Evolutionary conservation across 2,113 vertebrate species (phyloP).

Genomic region (Physeter macrocephalus): DNA sequence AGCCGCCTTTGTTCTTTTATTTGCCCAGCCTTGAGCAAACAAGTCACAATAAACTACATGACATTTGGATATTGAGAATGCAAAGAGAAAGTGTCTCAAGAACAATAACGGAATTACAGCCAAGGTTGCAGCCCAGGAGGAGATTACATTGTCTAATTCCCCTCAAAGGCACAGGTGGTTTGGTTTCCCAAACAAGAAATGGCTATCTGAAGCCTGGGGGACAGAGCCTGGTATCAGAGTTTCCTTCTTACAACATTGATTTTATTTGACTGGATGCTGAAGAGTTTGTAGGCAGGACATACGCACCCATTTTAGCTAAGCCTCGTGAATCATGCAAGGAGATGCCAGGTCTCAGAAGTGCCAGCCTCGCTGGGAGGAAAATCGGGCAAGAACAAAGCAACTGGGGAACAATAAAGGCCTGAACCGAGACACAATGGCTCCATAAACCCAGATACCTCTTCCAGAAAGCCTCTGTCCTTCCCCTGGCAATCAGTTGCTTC

Average conservation of each 20-base stretch:
- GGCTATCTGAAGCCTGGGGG: not conserved
- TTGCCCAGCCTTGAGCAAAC: slow-evolving; percentile 37
- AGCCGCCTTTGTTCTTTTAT: not conserved
- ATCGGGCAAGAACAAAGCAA: not conserved
- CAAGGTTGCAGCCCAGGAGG: not conserved
- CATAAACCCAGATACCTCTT: not conserved
- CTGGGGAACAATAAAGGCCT: not conserved
- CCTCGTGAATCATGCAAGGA: not conserved
- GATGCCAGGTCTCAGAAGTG: not conserved
- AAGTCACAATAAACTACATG: not conserved
- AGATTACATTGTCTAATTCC: not conserved
- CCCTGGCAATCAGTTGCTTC: not conserved
- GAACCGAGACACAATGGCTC: not conserved
- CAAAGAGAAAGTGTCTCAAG: slow-evolving; percentile 37
- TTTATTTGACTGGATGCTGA: not conserved
- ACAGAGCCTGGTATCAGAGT: not conserved
- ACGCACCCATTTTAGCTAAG: not conserved
- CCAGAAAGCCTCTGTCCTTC: not conserved
- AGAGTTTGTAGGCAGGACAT: not conserved
- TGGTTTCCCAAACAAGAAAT: not conserved
- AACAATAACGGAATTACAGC: not conserved
- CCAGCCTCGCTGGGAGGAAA: not conserved
- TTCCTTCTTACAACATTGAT: not conserved
- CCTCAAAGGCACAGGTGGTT: not conserved
- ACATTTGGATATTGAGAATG: slow-evolving; percentile 18